These are phyloP conservation scores for Odontomyia ornata DNA, from an alignment of 2,888 invertebrate species.

Conservation along the genomic window DNA sequence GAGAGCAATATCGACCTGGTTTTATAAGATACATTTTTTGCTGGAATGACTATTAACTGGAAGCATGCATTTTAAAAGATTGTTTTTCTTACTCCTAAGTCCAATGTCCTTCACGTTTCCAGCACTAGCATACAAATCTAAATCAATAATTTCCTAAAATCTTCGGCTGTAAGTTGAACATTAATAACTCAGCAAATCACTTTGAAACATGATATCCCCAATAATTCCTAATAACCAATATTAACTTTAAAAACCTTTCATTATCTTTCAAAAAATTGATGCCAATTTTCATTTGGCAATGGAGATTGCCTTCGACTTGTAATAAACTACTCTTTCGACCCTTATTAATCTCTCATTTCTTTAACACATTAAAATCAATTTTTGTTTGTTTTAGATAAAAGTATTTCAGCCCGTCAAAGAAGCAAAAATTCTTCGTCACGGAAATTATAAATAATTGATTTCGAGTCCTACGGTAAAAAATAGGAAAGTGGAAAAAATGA, in stretches of 20 bases:
- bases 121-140: no score
- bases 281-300: not conserved
- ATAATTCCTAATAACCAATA: not conserved
- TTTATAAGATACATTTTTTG: no score
- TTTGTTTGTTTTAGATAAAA: constrained; percentile 1
- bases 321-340: not conserved
- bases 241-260: not conserved
- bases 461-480: not conserved
- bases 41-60: no score
- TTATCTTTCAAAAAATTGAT: not conserved
- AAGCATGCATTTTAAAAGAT: no score
- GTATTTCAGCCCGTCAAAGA: not conserved
- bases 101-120: no score
- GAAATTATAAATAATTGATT: not conserved
- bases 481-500: not conserved
- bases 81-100: no score
- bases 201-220: not conserved
- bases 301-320: not conserved
- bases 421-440: not conserved
- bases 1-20: no score
- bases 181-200: not conserved
- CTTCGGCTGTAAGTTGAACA: no score
- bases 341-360: no score
- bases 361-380: not conserved
- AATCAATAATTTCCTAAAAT: no score